Evolutionary conservation across 1,140 invertebrate genomes (phyloP).

Genomic region (Papilio glaucus): DNA sequence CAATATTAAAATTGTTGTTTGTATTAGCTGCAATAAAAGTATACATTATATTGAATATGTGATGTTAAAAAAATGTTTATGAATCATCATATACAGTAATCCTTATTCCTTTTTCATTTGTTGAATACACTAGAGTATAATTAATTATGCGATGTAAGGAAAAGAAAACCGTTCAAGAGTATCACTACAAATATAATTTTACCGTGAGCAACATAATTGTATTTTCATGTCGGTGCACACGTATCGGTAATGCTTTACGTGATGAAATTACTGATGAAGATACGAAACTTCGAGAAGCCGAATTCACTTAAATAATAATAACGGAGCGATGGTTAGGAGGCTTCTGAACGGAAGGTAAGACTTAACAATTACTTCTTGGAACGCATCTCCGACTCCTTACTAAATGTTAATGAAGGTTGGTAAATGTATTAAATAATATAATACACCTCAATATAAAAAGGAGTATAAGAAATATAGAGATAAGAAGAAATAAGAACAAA

Average conservation of each 20-base stretch:
- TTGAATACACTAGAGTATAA: too few species aligned
- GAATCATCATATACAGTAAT: not conserved
- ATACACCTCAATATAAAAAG: too few species aligned
- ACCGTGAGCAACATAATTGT: not conserved
- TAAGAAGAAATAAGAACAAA: too few species aligned
- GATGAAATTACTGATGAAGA: conserved; percentile 9
- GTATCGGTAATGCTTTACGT: conserved; percentile 19
- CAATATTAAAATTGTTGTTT: conserved; percentile 16
- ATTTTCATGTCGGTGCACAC: conserved; percentile 4
- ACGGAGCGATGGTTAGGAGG: not conserved
- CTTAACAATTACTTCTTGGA: too few species aligned
- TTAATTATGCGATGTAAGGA: not conserved
- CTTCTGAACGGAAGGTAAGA: too few species aligned
- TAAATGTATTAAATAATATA: too few species aligned
- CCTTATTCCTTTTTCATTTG: too few species aligned
- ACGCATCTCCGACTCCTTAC: too few species aligned
- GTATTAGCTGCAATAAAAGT: not conserved
- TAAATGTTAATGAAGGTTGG: too few species aligned
- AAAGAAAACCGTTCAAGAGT: not conserved
- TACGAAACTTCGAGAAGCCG: not conserved
- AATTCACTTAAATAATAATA: conserved; percentile 8
- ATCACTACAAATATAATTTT: not conserved
- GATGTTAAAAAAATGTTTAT: not conserved
- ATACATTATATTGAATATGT: not conserved
- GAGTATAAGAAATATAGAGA: too few species aligned